Evolutionary conservation across 2,888 invertebrate species (phyloP).

Genomic region (Acanthosepion esculentum): DNA sequence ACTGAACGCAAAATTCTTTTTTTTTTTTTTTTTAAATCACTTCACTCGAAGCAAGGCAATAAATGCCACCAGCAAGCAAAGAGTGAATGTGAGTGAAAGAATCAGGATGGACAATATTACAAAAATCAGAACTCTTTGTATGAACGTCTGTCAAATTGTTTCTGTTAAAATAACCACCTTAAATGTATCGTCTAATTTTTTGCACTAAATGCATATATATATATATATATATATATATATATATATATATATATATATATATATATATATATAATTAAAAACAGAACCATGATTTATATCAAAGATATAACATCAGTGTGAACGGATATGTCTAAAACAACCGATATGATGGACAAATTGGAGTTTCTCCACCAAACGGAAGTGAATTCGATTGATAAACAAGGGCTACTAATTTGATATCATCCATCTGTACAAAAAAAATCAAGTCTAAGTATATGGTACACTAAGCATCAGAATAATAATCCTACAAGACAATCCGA

Average conservation of each 20-base stretch:
- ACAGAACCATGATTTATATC: background rate
- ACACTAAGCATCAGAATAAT: background rate
- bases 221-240: too few relatives aligned
- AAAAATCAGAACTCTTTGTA: too few relatives aligned
- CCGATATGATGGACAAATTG: background rate
- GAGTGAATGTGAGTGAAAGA: too few relatives aligned
- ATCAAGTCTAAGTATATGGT: background rate
- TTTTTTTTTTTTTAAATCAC: too few relatives aligned
- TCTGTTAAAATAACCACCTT: too few relatives aligned
- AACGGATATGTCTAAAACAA: background rate
- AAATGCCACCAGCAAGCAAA: too few relatives aligned
- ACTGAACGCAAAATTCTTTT: too few relatives aligned
- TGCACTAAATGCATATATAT: too few relatives aligned
- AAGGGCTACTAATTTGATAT: background rate
- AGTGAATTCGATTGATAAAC: background rate
- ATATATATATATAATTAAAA: background rate
- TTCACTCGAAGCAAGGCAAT: too few relatives aligned
- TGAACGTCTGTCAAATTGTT: too few relatives aligned
- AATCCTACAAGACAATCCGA: background rate
- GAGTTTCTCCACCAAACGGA: background rate
- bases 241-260: background rate
- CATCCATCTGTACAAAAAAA: background rate
- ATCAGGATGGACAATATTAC: too few relatives aligned
- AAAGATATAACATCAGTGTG: background rate
- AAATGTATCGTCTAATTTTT: too few relatives aligned